Conservation (phyloP, 2,113 vertebrate genomes). For the human region DNA sequence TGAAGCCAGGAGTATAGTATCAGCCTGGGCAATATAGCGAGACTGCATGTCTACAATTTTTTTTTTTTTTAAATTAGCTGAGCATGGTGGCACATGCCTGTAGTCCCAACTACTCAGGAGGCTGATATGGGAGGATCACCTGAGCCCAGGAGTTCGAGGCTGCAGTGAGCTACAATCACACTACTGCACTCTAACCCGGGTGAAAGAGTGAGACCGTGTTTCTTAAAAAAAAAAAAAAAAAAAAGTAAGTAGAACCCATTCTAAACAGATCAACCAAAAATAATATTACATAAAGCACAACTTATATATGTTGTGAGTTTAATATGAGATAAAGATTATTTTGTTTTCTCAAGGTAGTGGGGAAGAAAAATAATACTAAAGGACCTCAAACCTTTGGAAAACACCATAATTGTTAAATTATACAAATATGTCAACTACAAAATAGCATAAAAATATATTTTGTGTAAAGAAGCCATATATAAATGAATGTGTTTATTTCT, state of each 20-base stretch:
- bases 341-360: conserved; percentile 12
- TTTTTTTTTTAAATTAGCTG: too few relatives aligned
- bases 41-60: too few relatives aligned
- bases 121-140: too few relatives aligned
- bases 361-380: conserved; percentile 41
- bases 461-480: conserved; percentile 1
- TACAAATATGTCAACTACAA: conserved; percentile 1
- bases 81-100: too few relatives aligned
- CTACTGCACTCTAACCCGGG: too few relatives aligned
- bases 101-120: too few relatives aligned
- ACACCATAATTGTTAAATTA: conserved; percentile 10
- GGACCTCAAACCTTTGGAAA: conserved; percentile 23
- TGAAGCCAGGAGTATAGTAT: too few relatives aligned
- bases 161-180: too few relatives aligned
- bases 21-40: too few relatives aligned
- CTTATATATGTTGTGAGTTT: conserved; percentile 27
- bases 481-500: conserved; percentile 13
- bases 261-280: conserved; percentile 18
- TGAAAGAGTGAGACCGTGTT: too few relatives aligned
- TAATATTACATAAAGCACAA: conserved; percentile 14
- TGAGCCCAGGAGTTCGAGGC: too few relatives aligned
- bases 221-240: background rate
- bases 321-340: background rate
- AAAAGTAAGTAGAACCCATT: conserved; percentile 7
- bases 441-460: conserved; percentile 27